Evolutionary conservation across 2,888 invertebrate species (phyloP), one percentile per base, ranked within the genome.

Genomic region (Autographa pulchrina): DNA sequence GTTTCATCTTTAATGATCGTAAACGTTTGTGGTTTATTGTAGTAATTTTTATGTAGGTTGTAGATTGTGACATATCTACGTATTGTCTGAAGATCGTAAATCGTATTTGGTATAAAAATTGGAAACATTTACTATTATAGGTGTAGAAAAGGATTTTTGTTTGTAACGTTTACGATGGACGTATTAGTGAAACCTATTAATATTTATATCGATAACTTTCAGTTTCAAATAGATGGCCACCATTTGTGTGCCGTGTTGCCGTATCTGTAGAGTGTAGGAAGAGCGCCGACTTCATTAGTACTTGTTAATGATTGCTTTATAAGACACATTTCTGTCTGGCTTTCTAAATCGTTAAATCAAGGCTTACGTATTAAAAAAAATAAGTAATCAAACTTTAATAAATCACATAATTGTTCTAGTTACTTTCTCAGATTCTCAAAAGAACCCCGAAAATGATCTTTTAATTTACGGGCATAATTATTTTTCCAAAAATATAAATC

Each of bases 21-120:
- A 58, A 64, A 70, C 43, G 58, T 43, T 70, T 43, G 13, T 61
- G 18, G 64, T 70, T 65, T 66, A 80, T 74, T 61, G 48, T 56
- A 68, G n/a, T 14, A 41, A 25, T 68, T 59, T 38, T 60, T 68
- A 72, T 54, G 70, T 65, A 71, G 63, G 70, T 71, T 60, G 67
- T 77, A 74, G 65, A 58, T 63, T 68, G n/a, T 38, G 59, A 68
- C 65, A 68, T 58, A 68, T 72, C 78, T 81, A 56, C 82, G 68
- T 75, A 77, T n/a, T 77, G 68, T 75, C 78, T 75, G 72, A 63
- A 66, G 74, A 77, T 84, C 77, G 80, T 86, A 82, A 85, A 86
- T 78, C 63, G 76, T 69, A 72, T 78, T 74, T 72, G 73, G 72
- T 63, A 63, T 56, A 81, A 83, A 82, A 79, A 74, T 74, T 70